A percentile compares a stretch with the other conserved stretches of the same genome.
phyloP scores from a whole-genome alignment of 2,113 vertebrate genomes.

The Puffinus mauretanicus region DNA sequence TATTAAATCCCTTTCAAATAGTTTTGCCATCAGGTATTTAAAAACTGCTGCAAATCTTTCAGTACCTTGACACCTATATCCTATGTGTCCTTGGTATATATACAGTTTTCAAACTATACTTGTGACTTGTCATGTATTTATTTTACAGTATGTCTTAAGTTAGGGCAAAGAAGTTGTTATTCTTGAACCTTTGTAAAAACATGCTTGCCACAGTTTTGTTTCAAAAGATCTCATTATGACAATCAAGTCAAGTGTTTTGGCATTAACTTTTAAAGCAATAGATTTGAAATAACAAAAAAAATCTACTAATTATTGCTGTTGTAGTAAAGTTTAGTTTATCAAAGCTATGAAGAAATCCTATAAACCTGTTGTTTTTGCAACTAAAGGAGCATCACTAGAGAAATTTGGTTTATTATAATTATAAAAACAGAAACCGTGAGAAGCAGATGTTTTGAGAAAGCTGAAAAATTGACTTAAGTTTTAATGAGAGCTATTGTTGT shows the following conservation, averaged over 20 bases:
- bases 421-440: background rate
- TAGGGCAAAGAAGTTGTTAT: background rate
- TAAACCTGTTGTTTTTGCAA: background rate
- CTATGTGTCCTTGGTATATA: background rate
- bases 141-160: background rate
- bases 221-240: background rate
- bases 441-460: conserved; percentile 25
- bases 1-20: background rate
- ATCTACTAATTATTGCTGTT: background rate
- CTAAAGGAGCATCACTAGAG: background rate
- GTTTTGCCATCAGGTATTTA: background rate
- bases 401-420: background rate
- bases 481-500: conserved; percentile 25
- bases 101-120: background rate
- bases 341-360: background rate
- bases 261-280: background rate
- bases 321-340: background rate
- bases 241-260: background rate
- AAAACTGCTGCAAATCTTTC: background rate
- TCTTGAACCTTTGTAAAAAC: background rate
- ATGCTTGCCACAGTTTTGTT: background rate
- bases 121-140: background rate
- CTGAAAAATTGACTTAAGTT: conserved; percentile 4
- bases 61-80: background rate
- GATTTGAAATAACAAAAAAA: background rate